Percentiles rank a stretch among this genome's conserved stretches.
Evolutionary conservation across 2,888 invertebrate genomes (phyloP).

Genomic region (Cosmia pyralina): DNA sequence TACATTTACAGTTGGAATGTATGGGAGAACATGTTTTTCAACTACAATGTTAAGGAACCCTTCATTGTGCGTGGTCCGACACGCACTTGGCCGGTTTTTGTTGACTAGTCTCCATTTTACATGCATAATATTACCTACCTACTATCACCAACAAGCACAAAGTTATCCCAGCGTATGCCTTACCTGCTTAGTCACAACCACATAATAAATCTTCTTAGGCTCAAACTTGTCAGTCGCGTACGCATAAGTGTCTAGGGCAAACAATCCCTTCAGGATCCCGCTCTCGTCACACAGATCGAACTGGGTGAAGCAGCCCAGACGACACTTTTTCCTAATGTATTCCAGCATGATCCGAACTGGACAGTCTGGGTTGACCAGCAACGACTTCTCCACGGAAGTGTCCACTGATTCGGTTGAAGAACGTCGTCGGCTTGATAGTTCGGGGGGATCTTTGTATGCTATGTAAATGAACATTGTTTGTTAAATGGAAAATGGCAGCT

Average conservation of each 20-base stretch:
- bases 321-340: constrained; percentile 83
- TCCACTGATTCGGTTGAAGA: constrained; percentile 65
- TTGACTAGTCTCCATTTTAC: too few species aligned
- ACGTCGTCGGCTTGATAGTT: constrained; percentile 71
- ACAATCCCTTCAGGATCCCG: constrained; percentile 76
- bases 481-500: constrained; percentile 2
- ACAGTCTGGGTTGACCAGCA: constrained; percentile 84
- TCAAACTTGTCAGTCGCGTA: constrained; percentile 79
- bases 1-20: too few species aligned
- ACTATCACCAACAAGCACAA: neutral
- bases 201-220: constrained; percentile 80
- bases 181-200: constrained; percentile 79
- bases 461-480: constrained; percentile 80
- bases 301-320: constrained; percentile 76
- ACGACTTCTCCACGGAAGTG: constrained; percentile 74
- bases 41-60: too few species aligned
- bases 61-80: too few species aligned
- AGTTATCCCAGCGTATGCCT: too few species aligned
- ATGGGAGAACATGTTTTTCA: too few species aligned
- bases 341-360: constrained; percentile 84
- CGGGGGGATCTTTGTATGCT: constrained; percentile 80
- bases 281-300: constrained; percentile 83
- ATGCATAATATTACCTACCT: too few species aligned
- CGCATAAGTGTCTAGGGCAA: constrained; percentile 75
- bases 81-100: too few species aligned